phyloP scores from a whole-genome alignment of 2,113 vertebrate species.

The Trematomus loennbergii region DNA sequence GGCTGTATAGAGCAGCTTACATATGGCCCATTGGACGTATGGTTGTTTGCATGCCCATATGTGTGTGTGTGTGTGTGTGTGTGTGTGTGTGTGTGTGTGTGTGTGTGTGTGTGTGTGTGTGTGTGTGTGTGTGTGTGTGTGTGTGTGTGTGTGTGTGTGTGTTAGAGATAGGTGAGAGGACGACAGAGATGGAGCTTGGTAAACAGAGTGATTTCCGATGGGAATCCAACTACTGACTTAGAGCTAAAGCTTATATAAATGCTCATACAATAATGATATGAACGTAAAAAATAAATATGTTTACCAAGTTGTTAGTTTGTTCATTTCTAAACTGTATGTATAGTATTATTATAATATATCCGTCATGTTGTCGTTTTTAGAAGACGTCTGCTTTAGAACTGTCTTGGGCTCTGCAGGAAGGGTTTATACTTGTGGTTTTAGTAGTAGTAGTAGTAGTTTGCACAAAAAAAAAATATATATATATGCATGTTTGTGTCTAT shows the following conservation, averaged over 20 bases:
- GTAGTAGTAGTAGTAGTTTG: neutral
- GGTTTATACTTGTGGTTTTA: neutral
- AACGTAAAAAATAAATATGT: neutral
- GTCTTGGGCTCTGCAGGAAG: neutral
- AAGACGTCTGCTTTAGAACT: neutral
- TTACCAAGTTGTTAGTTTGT: neutral
- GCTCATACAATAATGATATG: neutral
- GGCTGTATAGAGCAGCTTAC: constrained; percentile 26
- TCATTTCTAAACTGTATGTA: neutral
- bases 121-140: neutral
- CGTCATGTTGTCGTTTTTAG: too few relatives aligned
- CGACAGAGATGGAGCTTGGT: neutral
- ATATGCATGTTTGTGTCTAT: neutral
- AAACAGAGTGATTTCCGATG: neutral
- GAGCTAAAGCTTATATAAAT: neutral
- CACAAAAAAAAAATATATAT: neutral
- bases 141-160: neutral
- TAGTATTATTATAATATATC: neutral
- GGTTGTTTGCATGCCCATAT: constrained; percentile 26
- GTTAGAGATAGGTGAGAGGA: neutral
- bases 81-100: neutral
- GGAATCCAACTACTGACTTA: neutral
- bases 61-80: constrained; percentile 7
- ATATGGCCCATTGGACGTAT: constrained; percentile 39
- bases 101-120: neutral